Conservation (phyloP, 2,797 vertebrate species). For the Cynodonichthys magdalenae region DNA sequence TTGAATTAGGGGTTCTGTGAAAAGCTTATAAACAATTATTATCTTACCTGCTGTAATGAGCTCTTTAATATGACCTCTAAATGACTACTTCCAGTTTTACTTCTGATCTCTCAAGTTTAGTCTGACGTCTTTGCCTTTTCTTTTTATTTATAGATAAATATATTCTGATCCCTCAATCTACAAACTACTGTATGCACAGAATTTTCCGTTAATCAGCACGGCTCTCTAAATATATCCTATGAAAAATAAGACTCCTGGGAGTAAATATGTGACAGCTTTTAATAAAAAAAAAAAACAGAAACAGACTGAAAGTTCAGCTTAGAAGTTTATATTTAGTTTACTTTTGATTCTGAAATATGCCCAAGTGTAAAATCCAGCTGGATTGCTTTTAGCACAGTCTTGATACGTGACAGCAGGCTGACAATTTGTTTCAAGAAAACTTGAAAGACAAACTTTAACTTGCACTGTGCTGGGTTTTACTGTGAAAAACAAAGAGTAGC, state of each 20-base stretch:
- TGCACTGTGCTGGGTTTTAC: background rate
- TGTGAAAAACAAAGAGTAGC: background rate
- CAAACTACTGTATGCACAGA: constrained; percentile 4
- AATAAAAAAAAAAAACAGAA: constrained; percentile 35
- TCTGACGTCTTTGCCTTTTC: constrained; percentile 3
- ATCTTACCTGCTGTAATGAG: too few relatives aligned
- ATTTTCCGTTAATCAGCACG: constrained; percentile 27
- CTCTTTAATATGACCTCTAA: too few relatives aligned
- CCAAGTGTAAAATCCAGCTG: constrained; percentile 21
- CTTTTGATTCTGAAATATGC: constrained; percentile 30
- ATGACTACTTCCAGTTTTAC: too few relatives aligned
- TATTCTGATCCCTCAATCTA: constrained; percentile 20
- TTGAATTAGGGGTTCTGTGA: too few relatives aligned
- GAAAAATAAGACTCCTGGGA: constrained; percentile 19
- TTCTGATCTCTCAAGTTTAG: constrained; percentile 24
- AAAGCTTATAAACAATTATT: too few relatives aligned
- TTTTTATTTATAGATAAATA: constrained; percentile 18
- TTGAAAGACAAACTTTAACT: constrained; percentile 29
- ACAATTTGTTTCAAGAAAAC: constrained; percentile 26
- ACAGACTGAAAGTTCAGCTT: constrained; percentile 24
- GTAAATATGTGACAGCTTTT: constrained; percentile 28
- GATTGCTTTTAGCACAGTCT: constrained; percentile 31
- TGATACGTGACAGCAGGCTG: constrained; percentile 43
- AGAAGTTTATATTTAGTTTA: constrained; percentile 51
- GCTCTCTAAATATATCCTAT: constrained; percentile 35